Evolutionary conservation across 2,113 vertebrate genomes (phyloP).

Genomic region (Actinemys pallida): DNA sequence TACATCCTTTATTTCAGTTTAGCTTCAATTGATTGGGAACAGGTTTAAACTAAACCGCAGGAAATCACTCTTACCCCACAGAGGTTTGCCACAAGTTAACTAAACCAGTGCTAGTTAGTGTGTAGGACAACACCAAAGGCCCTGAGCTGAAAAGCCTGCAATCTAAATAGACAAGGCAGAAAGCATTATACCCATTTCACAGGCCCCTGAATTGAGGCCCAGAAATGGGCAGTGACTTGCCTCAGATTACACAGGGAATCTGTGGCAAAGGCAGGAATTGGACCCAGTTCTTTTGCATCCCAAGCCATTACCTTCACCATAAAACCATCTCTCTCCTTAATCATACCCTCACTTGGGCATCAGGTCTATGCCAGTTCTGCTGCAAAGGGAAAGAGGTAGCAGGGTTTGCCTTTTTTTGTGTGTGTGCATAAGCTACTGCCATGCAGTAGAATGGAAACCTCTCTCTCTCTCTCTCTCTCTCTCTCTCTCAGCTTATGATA

Average conservation of each 20-base stretch:
- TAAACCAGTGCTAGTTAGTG: neutral
- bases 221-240: neutral
- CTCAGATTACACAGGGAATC: neutral
- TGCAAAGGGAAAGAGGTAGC: neutral
- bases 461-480: rapidly evolving
- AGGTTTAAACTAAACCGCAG: neutral
- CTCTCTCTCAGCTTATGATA: neutral
- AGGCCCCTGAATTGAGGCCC: neutral
- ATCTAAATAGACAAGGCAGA: neutral
- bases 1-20: neutral
- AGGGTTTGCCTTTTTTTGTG: neutral
- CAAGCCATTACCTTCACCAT: neutral
- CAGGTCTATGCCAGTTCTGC: neutral
- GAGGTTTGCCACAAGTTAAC: neutral
- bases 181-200: rapidly evolving
- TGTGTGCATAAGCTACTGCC: neutral
- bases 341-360: neutral
- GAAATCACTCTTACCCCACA: neutral
- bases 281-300: neutral
- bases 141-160: neutral
- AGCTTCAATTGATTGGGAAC: neutral
- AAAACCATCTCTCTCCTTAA: neutral
- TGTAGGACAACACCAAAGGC: neutral
- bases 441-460: neutral
- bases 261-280: neutral